These are phyloP conservation scores for Athetis lepigone DNA, from an alignment of 2,888 invertebrate species.

Conservation along the genomic window DNA sequence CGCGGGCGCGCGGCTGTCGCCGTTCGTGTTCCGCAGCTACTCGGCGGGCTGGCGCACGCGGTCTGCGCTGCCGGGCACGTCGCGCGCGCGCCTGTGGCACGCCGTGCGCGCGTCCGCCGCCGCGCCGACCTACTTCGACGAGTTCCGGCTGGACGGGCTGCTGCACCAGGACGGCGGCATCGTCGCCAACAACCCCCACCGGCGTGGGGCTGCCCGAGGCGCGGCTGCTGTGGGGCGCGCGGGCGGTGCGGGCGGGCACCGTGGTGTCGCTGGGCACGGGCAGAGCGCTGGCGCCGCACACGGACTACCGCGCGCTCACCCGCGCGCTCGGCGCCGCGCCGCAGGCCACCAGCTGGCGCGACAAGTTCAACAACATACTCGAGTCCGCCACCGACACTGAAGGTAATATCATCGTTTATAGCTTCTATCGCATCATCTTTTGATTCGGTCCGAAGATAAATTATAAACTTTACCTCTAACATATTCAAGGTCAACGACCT, in stretches of 20 bases:
- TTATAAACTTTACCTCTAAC: too few relatives aligned
- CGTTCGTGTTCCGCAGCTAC: constrained; percentile 97
- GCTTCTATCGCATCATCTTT: too few relatives aligned
- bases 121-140: constrained; percentile 97
- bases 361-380: constrained; percentile 94
- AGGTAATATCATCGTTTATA: constrained; percentile 83
- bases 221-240: constrained; percentile 94
- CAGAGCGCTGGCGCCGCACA: constrained; percentile 78
- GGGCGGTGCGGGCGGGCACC: constrained; percentile 91
- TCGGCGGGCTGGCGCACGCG: constrained; percentile 92
- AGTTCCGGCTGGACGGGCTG: constrained; percentile 93
- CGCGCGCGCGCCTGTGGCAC: constrained; percentile 94
- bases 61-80: constrained; percentile 93
- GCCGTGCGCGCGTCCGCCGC: constrained; percentile 97
- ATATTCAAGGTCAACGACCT: too few relatives aligned
- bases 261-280: constrained; percentile 96
- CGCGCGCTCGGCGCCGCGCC: constrained; percentile 50
- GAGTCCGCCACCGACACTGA: constrained; percentile 97
- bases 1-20: constrained; percentile 92
- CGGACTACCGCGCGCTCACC: constrained; percentile 35
- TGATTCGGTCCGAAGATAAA: too few relatives aligned
- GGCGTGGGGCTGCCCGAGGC: constrained; percentile 97
- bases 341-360: constrained; percentile 92
- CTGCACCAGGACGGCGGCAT: constrained; percentile 96
- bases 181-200: constrained; percentile 96